phyloP scores from a whole-genome alignment of 2,888 invertebrate species.

The Sepioteuthis lessoniana region DNA sequence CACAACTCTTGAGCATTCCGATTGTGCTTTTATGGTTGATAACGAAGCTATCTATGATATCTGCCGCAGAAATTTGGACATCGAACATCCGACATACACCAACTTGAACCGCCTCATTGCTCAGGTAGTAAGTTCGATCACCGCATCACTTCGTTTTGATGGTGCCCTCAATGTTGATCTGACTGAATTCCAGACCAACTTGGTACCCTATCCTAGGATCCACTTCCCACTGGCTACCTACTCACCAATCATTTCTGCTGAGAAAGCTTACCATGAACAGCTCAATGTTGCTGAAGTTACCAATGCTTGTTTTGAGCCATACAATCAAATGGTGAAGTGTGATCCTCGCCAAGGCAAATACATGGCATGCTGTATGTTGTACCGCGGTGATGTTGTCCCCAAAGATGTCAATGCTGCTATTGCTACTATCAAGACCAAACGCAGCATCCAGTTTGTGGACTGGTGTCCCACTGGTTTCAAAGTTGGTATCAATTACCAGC shows the following conservation, averaged over 20 bases:
- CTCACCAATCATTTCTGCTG: constrained; percentile 93
- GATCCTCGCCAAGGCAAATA: constrained; percentile 75
- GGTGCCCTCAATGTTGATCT: constrained; percentile 78
- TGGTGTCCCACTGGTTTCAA: constrained; percentile 72
- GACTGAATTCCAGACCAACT: constrained; percentile 77
- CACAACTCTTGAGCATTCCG: constrained; percentile 93
- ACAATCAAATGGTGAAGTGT: constrained; percentile 74
- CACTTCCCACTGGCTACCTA: constrained; percentile 90
- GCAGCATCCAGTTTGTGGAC: constrained; percentile 72
- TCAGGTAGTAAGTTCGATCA: constrained; percentile 81
- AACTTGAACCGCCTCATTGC: constrained; percentile 93
- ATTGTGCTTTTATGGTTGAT: constrained; percentile 97
- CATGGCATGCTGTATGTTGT: constrained; percentile 77
- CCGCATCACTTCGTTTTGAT: constrained; percentile 76
- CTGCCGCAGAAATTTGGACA: constrained; percentile 85
- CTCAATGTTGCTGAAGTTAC: constrained; percentile 69
- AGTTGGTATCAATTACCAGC: constrained; percentile 89
- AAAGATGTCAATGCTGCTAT: constrained; percentile 73
- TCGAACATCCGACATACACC: constrained; percentile 88
- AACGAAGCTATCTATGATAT: constrained; percentile 94
- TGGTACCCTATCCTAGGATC: constrained; percentile 78
- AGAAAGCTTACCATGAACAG: constrained; percentile 95
- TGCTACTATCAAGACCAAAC: constrained; percentile 71
- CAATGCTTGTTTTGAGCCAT: constrained; percentile 71
- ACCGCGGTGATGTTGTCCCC: constrained; percentile 73